These are phyloP conservation scores for Tipula helvola DNA, from an alignment of 2,888 invertebrate genomes.

Conservation along the genomic window DNA sequence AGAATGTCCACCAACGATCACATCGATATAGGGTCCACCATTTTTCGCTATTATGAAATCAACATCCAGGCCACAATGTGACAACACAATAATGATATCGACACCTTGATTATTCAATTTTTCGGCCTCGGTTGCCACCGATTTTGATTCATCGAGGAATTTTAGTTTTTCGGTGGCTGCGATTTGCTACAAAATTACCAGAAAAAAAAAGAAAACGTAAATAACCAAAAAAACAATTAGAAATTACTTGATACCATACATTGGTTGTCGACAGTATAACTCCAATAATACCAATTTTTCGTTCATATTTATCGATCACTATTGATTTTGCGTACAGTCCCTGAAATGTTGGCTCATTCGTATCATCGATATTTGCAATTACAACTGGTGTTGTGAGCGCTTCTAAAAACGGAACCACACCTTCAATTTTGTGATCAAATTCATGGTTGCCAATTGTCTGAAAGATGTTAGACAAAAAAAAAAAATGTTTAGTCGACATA, in stretches of 20 bases:
- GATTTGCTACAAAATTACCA: constrained; percentile 39
- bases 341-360: constrained; percentile 49
- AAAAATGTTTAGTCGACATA: not conserved
- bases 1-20: constrained; percentile 75
- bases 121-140: constrained; percentile 53
- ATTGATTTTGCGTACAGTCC: constrained; percentile 50
- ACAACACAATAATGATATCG: constrained; percentile 67
- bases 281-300: constrained; percentile 67
- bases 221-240: not conserved
- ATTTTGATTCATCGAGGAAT: constrained; percentile 55
- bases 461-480: constrained; percentile 4
- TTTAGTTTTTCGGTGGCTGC: constrained; percentile 51
- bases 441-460: constrained; percentile 80
- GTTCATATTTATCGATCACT: constrained; percentile 46
- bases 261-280: constrained; percentile 56
- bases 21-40: constrained; percentile 54
- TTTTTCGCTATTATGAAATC: constrained; percentile 52
- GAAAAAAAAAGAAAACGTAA: not conserved
- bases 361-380: constrained; percentile 62
- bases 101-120: constrained; percentile 48
- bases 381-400: constrained; percentile 51
- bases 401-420: constrained; percentile 57
- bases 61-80: constrained; percentile 63
- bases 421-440: constrained; percentile 64
- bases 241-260: constrained; percentile 32